Percentiles rank a stretch among this genome's conserved stretches.
These are phyloP conservation scores for Orussus abietinus DNA, from an alignment of 1,140 invertebrate species.

Conservation along the genomic window DNA sequence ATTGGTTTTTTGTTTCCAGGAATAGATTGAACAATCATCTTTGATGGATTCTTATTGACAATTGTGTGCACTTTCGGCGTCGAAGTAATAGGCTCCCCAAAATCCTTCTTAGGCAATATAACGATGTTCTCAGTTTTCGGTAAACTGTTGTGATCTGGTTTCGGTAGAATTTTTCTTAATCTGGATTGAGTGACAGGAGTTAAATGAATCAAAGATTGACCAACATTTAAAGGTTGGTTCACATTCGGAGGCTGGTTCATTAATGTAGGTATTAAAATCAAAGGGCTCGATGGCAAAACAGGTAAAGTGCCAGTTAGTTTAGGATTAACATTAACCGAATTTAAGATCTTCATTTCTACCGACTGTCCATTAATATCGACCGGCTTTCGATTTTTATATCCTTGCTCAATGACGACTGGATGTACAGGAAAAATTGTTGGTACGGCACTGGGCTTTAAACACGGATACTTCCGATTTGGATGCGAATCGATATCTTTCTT, in stretches of 20 bases:
- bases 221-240: background rate
- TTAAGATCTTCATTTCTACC: constrained; percentile 7
- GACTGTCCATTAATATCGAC: constrained; percentile 7
- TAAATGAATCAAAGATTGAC: background rate
- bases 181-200: background rate
- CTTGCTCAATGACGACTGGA: constrained; percentile 7
- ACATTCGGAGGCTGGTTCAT: constrained; percentile 3
- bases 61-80: constrained; percentile 8
- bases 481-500: constrained; percentile 19
- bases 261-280: constrained; percentile 4
- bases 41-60: constrained; percentile 5
- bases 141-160: constrained; percentile 3
- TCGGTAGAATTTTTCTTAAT: constrained; percentile 14
- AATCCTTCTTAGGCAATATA: background rate
- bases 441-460: constrained; percentile 18
- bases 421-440: constrained; percentile 25
- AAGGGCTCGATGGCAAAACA: background rate
- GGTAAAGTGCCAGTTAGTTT: background rate
- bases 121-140: background rate
- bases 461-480: constrained; percentile 14
- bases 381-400: constrained; percentile 10
- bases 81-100: constrained; percentile 1
- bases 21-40: constrained; percentile 6
- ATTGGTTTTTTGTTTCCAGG: constrained; percentile 17
- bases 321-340: constrained; percentile 7